A percentile compares a stretch with the other conserved stretches of the same genome.
These are phyloP conservation scores for Chaetorhynchus papuensis DNA, from an alignment of 2,113 vertebrate genomes.

Conservation along the genomic window DNA sequence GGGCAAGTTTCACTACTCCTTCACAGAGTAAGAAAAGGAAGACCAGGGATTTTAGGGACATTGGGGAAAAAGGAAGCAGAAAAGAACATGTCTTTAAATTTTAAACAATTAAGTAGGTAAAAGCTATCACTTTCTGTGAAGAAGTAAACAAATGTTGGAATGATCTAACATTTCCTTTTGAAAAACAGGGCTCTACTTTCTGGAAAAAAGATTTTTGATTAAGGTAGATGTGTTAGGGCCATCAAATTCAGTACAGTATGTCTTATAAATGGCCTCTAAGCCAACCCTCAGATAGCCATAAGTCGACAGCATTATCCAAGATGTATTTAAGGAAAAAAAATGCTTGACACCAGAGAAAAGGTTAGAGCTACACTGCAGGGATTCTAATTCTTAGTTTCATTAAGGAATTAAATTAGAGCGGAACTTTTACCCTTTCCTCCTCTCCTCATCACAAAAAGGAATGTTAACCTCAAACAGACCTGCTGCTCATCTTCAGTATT, in stretches of 20 bases:
- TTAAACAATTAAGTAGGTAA: not conserved
- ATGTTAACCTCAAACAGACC: not conserved
- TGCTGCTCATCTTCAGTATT: conserved; percentile 7
- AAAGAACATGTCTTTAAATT: not conserved
- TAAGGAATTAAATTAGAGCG: conserved; percentile 63
- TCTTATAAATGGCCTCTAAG: not conserved
- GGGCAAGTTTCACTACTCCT: not conserved
- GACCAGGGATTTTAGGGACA: not conserved
- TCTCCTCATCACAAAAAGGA: not conserved
- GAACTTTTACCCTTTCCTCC: conserved; percentile 23
- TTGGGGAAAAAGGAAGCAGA: not conserved
- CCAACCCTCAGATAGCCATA: not conserved
- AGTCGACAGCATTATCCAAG: not conserved
- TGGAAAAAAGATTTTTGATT: not conserved
- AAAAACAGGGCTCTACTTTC: not conserved
- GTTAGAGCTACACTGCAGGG: not conserved
- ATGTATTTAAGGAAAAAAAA: not conserved
- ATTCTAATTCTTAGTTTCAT: conserved; percentile 65
- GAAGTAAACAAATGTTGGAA: not conserved
- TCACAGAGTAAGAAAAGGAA: not conserved
- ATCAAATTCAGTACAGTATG: not conserved
- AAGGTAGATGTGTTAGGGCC: not conserved
- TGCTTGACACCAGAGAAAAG: conserved; percentile 42
- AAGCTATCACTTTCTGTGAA: not conserved
- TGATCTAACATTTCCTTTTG: not conserved